Base-by-base conservation (phyloP, 2,113 vertebrate genomes). In the Recurvirostra avosetta region DNA sequence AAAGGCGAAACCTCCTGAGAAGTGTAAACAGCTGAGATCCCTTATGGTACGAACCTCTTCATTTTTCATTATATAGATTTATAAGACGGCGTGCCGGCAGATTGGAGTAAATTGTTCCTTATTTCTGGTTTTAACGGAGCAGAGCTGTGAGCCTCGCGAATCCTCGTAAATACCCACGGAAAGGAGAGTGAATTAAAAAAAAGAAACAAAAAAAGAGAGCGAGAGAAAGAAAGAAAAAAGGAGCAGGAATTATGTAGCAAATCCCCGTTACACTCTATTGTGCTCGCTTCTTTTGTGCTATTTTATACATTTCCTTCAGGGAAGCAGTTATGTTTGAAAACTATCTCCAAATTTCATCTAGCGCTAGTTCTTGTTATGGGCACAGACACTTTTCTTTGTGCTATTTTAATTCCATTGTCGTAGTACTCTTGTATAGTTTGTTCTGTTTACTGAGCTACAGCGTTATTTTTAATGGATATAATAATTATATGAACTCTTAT, bases 301-400 rank as follows among this genome's bases (percentile, higher is more conserved):
- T 80, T 95, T 93, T 56, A 74, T 27, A 63, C 41, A 18, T 75
- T 94, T 94, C 94, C 91, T 94, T 97, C 86, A 78, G 94, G 94
- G 94, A 95, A 90, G 94, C 81, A 52, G 86, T 87, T 84, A 45
- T 45, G 88, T 94, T 82, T 87, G 96, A 95, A 95, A 97, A 97
- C 94, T 95, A 93, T 94, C 95, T 81, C 86, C 71, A 45, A 78
- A 92, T 96, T 95, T 75, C 88, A 97, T 96, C 95, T 90, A n/a
- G 74, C 0, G 0, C 74, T 58, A 53, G 62, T 49, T 93, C 90
- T 96, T 62, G 80, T 91, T 81, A 72, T 2, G 27, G 86, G 83
- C 76, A 84, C 40, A 5, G 76, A 43, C 86, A 68, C 68, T 93
- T 88, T 61, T 63, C 80, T 94, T 92, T 92, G 96, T 94, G 96